Evolutionary conservation across 1,140 invertebrate species (phyloP).

Genomic region (Monomorium pharaonis): DNA sequence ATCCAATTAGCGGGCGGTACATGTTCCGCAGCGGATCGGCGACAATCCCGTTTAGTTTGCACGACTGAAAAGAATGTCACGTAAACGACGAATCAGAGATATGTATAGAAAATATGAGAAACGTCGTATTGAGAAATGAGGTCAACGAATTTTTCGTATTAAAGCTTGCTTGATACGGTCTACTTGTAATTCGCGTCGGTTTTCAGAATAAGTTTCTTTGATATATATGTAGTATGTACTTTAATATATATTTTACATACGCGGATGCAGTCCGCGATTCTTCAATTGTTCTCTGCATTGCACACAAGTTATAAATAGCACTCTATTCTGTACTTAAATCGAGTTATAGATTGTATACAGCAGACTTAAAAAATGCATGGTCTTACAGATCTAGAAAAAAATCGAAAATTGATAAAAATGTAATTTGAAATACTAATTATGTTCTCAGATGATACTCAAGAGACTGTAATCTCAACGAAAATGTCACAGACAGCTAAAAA

Average conservation of each 20-base stretch:
- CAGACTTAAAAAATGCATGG: not conserved
- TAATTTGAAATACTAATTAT: constrained; percentile 16
- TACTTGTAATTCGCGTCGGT: not conserved
- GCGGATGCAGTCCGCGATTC: not conserved
- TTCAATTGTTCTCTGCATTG: not conserved
- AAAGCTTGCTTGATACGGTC: not conserved
- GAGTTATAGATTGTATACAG: not conserved
- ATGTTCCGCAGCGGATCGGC: not conserved
- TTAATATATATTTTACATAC: not conserved
- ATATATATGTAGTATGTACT: not conserved
- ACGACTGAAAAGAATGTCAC: not conserved
- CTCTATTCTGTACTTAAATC: not conserved
- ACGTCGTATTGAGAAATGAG: not conserved
- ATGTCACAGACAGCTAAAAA: constrained; percentile 42
- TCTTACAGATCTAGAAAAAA: not conserved
- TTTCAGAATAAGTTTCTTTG: not conserved
- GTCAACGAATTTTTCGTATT: constrained; percentile 12
- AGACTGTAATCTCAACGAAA: constrained; percentile 31
- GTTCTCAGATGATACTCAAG: constrained; percentile 22
- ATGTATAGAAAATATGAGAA: not conserved
- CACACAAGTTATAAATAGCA: not conserved
- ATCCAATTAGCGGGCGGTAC: not conserved
- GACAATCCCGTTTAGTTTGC: not conserved
- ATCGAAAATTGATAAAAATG: constrained; percentile 8
- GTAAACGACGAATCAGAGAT: not conserved